phyloP scores from a whole-genome alignment of 2,797 vertebrate genomes.

The Myotis findleyi region DNA sequence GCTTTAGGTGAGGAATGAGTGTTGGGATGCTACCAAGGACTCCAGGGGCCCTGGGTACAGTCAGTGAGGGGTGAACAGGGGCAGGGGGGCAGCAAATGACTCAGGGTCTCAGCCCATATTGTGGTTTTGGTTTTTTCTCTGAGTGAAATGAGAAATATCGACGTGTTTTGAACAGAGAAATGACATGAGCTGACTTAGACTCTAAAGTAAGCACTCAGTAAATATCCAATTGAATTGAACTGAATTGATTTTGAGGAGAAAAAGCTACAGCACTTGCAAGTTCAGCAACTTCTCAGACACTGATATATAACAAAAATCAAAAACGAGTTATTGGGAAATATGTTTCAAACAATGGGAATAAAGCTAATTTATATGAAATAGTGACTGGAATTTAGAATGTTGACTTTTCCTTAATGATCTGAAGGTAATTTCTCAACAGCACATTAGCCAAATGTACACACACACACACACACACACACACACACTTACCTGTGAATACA shows the following conservation, averaged over 20 bases:
- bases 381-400: background rate
- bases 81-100: rapidly evolving
- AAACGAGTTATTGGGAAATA: background rate
- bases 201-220: background rate
- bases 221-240: conserved; percentile 18
- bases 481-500: background rate
- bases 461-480: background rate
- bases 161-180: background rate
- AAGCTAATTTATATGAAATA: background rate
- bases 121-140: background rate
- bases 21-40: background rate
- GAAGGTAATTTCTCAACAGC: background rate
- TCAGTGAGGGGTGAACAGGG: no score
- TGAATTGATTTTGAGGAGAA: conserved; percentile 29
- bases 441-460: background rate
- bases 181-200: background rate
- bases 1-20: background rate
- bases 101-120: rapidly evolving
- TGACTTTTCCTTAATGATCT: background rate
- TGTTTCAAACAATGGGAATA: background rate
- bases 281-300: background rate
- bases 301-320: background rate
- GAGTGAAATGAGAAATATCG: conserved; percentile 1
- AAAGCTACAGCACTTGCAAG: background rate
- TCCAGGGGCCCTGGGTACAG: rapidly evolving